Evolutionary conservation across 1,140 invertebrate species (phyloP).

Genomic region (Palaemon carinicauda): DNA sequence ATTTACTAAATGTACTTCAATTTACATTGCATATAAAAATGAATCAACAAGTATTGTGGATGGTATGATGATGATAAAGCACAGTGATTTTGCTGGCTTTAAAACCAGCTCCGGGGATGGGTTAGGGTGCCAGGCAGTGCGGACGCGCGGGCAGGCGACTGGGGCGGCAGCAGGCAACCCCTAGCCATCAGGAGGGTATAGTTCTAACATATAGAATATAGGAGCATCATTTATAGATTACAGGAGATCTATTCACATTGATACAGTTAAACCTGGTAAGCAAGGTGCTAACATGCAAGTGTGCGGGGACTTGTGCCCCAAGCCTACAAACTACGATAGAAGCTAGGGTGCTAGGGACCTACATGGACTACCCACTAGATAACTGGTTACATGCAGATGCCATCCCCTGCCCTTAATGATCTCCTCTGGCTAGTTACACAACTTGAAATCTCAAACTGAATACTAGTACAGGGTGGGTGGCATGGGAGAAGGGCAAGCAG

Average conservation of each 20-base stretch:
- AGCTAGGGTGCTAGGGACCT: constrained; percentile 54
- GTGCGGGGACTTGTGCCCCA: constrained; percentile 56
- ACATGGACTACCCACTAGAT: constrained; percentile 54
- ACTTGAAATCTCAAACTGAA: neutral
- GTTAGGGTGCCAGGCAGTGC: constrained; percentile 53
- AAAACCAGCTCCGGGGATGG: constrained; percentile 32
- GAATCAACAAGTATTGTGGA: neutral
- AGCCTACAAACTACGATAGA: constrained; percentile 55
- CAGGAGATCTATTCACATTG: constrained; percentile 58
- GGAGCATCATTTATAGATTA: constrained; percentile 57
- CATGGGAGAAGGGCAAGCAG: constrained; percentile 17
- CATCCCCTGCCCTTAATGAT: constrained; percentile 37
- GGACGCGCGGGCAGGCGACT: constrained; percentile 50
- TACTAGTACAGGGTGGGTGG: constrained; percentile 15
- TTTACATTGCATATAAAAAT: neutral
- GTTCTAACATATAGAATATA: constrained; percentile 44
- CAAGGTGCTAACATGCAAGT: constrained; percentile 58
- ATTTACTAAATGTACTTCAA: constrained; percentile 20
- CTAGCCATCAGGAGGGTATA: constrained; percentile 46
- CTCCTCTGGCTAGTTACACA: constrained; percentile 3
- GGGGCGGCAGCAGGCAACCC: constrained; percentile 55
- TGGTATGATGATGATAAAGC: neutral
- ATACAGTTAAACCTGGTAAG: constrained; percentile 54
- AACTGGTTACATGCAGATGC: constrained; percentile 59
- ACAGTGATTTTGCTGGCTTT: constrained; percentile 19